Evolutionary conservation across 2,797 vertebrate genomes (phyloP).

Genomic region (Rhinichthys osculus): DNA sequence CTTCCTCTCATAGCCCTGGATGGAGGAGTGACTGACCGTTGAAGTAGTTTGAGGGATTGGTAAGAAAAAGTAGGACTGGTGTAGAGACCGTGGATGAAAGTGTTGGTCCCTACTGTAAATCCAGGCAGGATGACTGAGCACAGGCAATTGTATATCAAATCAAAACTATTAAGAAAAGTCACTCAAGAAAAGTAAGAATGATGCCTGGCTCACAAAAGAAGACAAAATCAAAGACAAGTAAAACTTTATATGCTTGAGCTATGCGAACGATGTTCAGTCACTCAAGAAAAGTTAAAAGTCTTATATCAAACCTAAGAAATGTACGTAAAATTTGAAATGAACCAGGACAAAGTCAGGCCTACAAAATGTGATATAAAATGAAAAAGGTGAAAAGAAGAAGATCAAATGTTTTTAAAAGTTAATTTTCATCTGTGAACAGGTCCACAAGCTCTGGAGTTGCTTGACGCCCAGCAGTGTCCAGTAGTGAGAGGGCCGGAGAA

Average conservation of each 20-base stretch:
- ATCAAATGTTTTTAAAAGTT: slow-evolving; percentile 23
- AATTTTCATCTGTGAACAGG: slow-evolving; percentile 18
- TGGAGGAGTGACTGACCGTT: slow-evolving; percentile 76
- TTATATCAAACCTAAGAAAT: slow-evolving; percentile 23
- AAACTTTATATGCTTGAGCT: slow-evolving; percentile 25
- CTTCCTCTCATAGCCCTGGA: slow-evolving; percentile 87
- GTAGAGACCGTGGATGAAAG: slow-evolving; percentile 35
- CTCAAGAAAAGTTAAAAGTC: slow-evolving; percentile 15
- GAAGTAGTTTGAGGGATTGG: slow-evolving; percentile 69
- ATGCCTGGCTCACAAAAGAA: slow-evolving; percentile 21
- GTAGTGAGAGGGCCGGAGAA: slow-evolving; percentile 1
- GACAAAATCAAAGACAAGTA: slow-evolving; percentile 34
- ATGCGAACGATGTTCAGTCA: not conserved
- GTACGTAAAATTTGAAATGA: not conserved
- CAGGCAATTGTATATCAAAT: slow-evolving; percentile 23
- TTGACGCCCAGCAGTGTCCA: not conserved
- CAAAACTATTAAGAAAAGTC: slow-evolving; percentile 40
- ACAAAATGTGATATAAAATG: slow-evolving; percentile 21
- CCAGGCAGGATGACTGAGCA: slow-evolving; percentile 49
- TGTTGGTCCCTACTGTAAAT: slow-evolving; percentile 51
- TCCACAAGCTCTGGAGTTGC: slow-evolving; percentile 30
- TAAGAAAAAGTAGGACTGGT: slow-evolving; percentile 49
- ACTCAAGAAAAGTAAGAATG: slow-evolving; percentile 35
- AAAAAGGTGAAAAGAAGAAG: slow-evolving; percentile 24
- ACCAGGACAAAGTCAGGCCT: slow-evolving; percentile 2